Conservation (phyloP, 2,888 invertebrate genomes). For the Falcaria lacertinaria region DNA sequence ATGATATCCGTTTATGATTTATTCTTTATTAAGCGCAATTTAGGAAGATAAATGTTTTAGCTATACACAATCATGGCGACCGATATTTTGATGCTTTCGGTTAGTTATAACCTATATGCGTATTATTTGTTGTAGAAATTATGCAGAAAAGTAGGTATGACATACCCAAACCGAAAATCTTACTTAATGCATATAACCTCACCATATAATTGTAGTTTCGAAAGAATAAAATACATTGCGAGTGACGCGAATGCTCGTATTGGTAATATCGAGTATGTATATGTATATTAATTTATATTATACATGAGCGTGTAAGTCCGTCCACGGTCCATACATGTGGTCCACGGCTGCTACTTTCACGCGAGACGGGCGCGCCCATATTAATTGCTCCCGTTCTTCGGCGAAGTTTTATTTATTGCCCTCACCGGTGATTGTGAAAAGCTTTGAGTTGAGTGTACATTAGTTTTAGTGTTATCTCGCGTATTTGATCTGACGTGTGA, state of each 20-base stretch:
- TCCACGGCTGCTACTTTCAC: conserved; percentile 70
- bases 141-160: no score
- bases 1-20: conserved; percentile 54
- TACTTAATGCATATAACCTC: no score
- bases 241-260: conserved; percentile 5
- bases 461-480: conserved; percentile 72
- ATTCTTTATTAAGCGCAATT: conserved; percentile 62
- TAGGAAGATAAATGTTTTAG: conserved; percentile 51
- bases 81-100: conserved; percentile 5
- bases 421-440: conserved; percentile 74
- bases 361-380: conserved; percentile 73
- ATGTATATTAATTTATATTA: conserved; percentile 14
- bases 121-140: no score
- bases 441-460: conserved; percentile 71
- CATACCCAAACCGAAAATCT: no score
- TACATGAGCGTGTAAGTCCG: conserved; percentile 23
- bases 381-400: conserved; percentile 79
- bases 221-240: not conserved
- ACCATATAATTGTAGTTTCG: not conserved
- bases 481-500: conserved; percentile 70
- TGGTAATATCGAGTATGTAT: conserved; percentile 17
- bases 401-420: conserved; percentile 77
- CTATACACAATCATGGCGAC: conserved; percentile 17
- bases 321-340: conserved; percentile 52
- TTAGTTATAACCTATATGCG: not conserved